Base-by-base conservation (phyloP, 2,797 vertebrate species). In the Gallirallus australis region DNA sequence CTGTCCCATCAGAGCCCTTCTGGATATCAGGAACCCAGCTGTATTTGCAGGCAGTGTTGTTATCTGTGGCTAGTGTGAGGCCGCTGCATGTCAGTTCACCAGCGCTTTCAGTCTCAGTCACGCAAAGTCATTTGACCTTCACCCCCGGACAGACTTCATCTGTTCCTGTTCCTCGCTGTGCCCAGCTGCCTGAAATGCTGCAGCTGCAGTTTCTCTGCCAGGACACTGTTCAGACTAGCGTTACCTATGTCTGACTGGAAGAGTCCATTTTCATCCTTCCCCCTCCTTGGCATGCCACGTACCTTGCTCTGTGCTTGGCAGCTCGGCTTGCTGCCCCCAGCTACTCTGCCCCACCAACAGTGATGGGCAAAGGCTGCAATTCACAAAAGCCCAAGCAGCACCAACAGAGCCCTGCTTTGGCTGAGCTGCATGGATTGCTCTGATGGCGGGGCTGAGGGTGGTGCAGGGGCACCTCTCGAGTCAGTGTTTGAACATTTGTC, bases 1-100 rank as follows among this genome's bases (percentile, higher is more conserved):
- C 0, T 0, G 12, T 59, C 19, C 18, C 24, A n/a, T 15, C 40
- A 35, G 30, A 73, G 61, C 9, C 17, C 16, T 24, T 39, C 47
- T 9, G 37, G 23, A 45, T 30, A 82, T 4, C 14, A 45, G 45
- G 16, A 45, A 50, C 18, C 27, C 73, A 64, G 12, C 39, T 66
- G 17, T 23, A 11, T 59, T 71, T 50, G 33, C 42, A 19, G 21
- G 15, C 14, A 5, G 24, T 2, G 11, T 17, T 40, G 50, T 17
- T 59, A 42, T 70, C 65, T 56, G 24, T 12, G n/a, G 30, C 52
- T 63, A 9, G 13, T 57, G 39, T 1, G 2, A 37, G 56, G n/a
- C 33, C 4, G 2, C 35, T 47, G 28, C 0, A 0, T 24, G 48
- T 18, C 48, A 28, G 1, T n/a, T 54, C 53, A 48, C 25, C 60